Evolutionary conservation across 1,140 invertebrate species (phyloP).

Genomic region (Liolophura sinensis): DNA sequence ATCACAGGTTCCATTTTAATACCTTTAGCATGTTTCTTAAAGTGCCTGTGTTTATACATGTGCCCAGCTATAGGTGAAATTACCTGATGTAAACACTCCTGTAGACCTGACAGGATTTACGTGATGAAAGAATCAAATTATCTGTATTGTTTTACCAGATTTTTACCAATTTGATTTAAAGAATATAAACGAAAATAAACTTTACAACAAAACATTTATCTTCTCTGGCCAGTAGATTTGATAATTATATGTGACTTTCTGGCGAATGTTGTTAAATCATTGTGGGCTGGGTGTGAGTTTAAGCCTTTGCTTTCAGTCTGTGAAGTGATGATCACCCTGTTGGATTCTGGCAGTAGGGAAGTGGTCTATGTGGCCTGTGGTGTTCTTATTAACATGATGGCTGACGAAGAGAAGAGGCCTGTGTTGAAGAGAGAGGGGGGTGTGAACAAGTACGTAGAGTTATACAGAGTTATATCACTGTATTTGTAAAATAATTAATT

Average conservation of each 20-base stretch:
- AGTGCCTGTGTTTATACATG: no score
- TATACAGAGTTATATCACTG: no score
- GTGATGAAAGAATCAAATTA: no score
- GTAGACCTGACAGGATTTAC: no score
- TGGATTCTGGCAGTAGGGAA: constrained; percentile 64
- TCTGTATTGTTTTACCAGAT: no score
- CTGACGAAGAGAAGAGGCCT: constrained; percentile 64
- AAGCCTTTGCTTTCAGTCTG: constrained; percentile 58
- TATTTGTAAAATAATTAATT: no score
- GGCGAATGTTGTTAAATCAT: background rate
- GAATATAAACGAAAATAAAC: no score
- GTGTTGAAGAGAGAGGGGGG: constrained; percentile 62
- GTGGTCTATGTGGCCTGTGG: constrained; percentile 68
- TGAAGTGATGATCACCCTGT: constrained; percentile 60
- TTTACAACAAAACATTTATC: background rate
- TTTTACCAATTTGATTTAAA: no score
- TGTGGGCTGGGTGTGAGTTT: background rate
- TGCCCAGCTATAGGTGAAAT: no score
- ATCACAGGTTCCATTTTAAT: no score
- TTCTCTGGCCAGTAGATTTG: background rate
- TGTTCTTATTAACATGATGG: constrained; percentile 73
- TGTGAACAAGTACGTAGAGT: constrained; percentile 55
- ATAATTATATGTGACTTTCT: background rate
- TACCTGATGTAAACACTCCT: no score
- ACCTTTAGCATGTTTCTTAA: no score